phyloP scores from a whole-genome alignment of 1,140 invertebrate species.

The Babylonia areolata region DNA sequence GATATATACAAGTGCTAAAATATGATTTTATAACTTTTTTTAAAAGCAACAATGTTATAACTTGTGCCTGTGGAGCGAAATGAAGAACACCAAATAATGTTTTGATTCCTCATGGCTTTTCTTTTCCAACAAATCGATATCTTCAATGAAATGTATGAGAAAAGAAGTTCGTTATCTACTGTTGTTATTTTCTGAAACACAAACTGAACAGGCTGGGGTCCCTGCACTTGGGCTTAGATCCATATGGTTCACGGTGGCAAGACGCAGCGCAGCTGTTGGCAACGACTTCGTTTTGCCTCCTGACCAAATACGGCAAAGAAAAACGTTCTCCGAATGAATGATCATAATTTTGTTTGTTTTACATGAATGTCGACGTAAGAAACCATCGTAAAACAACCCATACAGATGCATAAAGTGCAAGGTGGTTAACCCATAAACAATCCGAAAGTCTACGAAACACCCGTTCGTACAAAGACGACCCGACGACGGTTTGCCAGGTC shows the following conservation, averaged over 20 bases:
- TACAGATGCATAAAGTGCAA: not conserved
- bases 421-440: slow-evolving; percentile 2
- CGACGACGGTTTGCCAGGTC: not conserved
- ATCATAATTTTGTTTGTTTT: not conserved
- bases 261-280: not conserved
- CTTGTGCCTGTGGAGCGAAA: too few species aligned
- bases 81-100: too few species aligned
- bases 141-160: too few species aligned
- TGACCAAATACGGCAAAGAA: not conserved
- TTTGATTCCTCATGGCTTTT: too few species aligned
- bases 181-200: too few species aligned
- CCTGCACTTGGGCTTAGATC: too few species aligned
- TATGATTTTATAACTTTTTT: too few species aligned
- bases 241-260: not conserved
- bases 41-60: too few species aligned
- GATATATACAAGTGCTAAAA: too few species aligned
- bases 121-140: too few species aligned
- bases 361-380: not conserved
- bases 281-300: not conserved
- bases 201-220: too few species aligned
- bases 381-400: not conserved
- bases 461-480: not conserved
- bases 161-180: too few species aligned
- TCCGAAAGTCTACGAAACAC: not conserved
- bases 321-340: not conserved